Evolutionary conservation across 2,888 invertebrate genomes (phyloP), one percentile per base, ranked within the genome.

Genomic region (Alcis repandata): DNA sequence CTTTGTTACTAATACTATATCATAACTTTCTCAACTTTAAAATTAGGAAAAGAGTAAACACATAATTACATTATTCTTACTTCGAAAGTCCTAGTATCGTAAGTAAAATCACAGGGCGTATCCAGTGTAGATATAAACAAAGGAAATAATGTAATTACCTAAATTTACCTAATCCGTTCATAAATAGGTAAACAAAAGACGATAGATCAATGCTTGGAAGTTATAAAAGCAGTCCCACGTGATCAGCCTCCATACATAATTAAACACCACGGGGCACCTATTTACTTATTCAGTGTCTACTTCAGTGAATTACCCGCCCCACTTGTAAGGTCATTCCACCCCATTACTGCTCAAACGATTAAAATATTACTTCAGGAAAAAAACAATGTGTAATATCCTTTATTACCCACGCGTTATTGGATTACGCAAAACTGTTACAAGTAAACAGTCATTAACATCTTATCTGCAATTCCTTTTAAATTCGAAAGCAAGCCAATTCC

Each of bases 381-480:
- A 1, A 13, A 40, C 27, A 4, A 36, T 10, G 6, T 36, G n/a
- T 56, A 17, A 54, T 13, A 7, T 20, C 32, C 56, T 41, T 56
- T 27, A 59, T 49, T 11, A 46, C 22, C 7, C 17, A 22, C 15
- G 40, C 15, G 11, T 63, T 46, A 62, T 53, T 41, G 27, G 38
- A 59, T 64, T 64, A 11, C 64, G 22, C 41, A 54, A 17, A 60
- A 56, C n/a, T 51, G 51, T 51, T 38, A 43, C 33, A 46, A 51
- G 32, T 32, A 65, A 57, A 65, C 22, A 56, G 36, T 54, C 54
- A 54, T 54, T 59, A 64, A 48, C 54, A 22, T 59, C 53, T 54
- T 45, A 60, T 60, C 51, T 52, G 27, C 36, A 46, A 52, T 38
- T 40, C 32, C 19, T 49, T 65, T 57, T 40, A 43, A 59, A 38